Evolutionary conservation across 2,113 vertebrate genomes (phyloP), one percentile per base, ranked within the genome.

Genomic region (Chaenogobius annularis): DNA sequence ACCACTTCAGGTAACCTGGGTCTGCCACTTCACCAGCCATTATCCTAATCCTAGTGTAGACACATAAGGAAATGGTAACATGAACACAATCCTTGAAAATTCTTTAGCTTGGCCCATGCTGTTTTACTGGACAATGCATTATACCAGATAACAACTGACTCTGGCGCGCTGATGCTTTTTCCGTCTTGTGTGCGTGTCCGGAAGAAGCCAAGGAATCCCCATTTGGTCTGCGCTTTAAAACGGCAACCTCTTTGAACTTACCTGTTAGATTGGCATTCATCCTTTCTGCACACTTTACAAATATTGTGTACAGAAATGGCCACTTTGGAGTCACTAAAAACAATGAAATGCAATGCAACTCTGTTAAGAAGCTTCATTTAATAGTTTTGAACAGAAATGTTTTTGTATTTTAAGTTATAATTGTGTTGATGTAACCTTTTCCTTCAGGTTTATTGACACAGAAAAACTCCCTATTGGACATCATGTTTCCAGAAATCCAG

Each of bases 1-100:
- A 95, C 40, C 94, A 95, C 73, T 99, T 96, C 94, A 98, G 96
- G 98, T 99, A 96, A 63, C 9, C 1, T 40, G 31, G 15, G 14
- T 61, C 14, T 35, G 26, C 19, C 31, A 31, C n/a, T 3, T 15
- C 37, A 22, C 3, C 11, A 46, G 64, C 13, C n/a, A 66, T 46
- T 66, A 23, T 46, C 5, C 43, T 14, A 47, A 14, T 1, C 11
- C 17, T 44, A 26, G 31, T 69, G 13, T 11, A 17, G 61, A 11
- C 47, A 7, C 13, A 43, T 14, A 17, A 37, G 73, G 0, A 62
- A 43, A 5, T 5, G 40, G 12, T 48, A 1, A 20, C 63, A 26
- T 82, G 0, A 68, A 44, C 69, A 61, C 59, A 67, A 61, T 73
- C 37, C 56, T 66, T 44, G 23, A 37, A 47, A 75, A 76, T 26